Evolutionary conservation across 2,797 vertebrate genomes (phyloP).

Genomic region (Anolis apletophallus): DNA sequence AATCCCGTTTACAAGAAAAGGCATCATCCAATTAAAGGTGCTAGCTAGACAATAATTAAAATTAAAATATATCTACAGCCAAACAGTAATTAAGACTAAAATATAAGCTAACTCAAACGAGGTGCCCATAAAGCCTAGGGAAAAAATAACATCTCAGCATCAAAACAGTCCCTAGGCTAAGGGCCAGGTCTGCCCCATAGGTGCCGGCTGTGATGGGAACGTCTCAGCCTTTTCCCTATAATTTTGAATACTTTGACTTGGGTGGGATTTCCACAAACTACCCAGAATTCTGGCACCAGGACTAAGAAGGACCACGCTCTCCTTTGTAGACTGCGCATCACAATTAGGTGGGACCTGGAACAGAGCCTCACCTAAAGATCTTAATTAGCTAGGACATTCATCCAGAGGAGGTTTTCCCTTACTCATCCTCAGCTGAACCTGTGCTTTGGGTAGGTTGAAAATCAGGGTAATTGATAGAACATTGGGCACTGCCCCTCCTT

Average conservation of each 20-base stretch:
- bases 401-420: neutral
- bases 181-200: neutral
- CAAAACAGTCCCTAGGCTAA: neutral
- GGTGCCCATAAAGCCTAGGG: neutral
- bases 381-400: neutral
- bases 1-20: neutral
- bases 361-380: neutral
- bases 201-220: neutral
- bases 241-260: neutral
- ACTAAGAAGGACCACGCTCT: neutral
- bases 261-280: neutral
- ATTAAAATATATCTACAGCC: conserved; percentile 11
- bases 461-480: neutral
- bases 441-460: neutral
- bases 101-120: conserved; percentile 5
- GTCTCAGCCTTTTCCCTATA: neutral
- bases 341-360: neutral
- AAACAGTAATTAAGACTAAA: conserved; percentile 17
- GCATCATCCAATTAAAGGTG: conserved; percentile 2
- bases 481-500: neutral
- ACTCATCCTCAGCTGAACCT: neutral
- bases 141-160: neutral
- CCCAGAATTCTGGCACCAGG: neutral
- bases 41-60: conserved; percentile 11
- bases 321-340: neutral